phyloP scores from a whole-genome alignment of 2,797 vertebrate genomes.

The Epinephelus awoara region DNA sequence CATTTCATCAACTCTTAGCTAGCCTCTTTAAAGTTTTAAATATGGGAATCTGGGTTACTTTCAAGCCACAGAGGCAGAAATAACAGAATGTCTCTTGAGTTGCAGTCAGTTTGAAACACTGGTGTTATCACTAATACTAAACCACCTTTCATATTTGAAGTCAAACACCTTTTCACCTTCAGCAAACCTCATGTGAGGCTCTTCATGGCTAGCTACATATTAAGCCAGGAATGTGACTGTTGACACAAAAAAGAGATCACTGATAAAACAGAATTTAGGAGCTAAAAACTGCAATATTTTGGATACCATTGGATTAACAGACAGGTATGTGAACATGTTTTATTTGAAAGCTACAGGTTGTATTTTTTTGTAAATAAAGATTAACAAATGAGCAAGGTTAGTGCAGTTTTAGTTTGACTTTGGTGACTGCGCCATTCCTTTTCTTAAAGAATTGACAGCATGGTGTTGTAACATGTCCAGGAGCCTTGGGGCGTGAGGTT shows the following conservation, averaged over 20 bases:
- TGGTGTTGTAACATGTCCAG: conserved; percentile 74
- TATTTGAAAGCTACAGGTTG: background rate
- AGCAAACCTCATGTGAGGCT: conserved; percentile 2
- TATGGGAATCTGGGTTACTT: background rate
- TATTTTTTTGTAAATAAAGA: background rate
- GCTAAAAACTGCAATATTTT: background rate
- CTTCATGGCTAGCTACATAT: conserved; percentile 13
- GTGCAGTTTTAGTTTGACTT: background rate
- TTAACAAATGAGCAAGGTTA: background rate
- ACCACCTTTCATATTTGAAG: background rate
- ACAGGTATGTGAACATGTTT: background rate
- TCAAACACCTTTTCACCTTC: background rate
- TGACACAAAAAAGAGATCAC: conserved; percentile 1
- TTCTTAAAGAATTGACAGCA: conserved; percentile 13
- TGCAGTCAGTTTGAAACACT: background rate
- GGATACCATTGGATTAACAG: background rate
- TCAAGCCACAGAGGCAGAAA: background rate
- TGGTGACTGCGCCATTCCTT: conserved; percentile 20
- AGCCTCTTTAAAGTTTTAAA: background rate
- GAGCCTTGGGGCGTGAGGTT: conserved; percentile 48
- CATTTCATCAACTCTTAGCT: background rate
- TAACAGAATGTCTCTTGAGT: background rate
- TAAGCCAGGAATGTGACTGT: conserved; percentile 45
- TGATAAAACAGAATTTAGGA: background rate
- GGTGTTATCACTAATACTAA: background rate